Evolutionary conservation across 2,797 vertebrate genomes (phyloP).

Genomic region (Echiichthys vipera): DNA sequence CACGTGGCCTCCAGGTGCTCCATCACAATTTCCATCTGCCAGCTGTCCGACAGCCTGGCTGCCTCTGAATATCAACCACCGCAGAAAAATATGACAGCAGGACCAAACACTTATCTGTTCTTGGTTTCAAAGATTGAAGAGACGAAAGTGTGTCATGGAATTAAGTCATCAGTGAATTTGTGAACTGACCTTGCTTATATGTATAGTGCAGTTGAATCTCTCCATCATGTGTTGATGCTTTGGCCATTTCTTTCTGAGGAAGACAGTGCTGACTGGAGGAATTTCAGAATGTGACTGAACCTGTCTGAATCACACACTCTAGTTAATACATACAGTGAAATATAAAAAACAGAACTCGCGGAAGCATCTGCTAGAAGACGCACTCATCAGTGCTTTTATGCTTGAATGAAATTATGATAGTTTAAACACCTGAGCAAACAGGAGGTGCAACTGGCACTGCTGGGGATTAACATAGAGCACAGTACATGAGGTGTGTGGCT

Average conservation of each 20-base stretch:
- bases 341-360: neutral
- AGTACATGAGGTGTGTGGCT: neutral
- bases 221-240: constrained; percentile 30
- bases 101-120: constrained; percentile 26
- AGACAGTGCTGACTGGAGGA: constrained; percentile 12
- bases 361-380: neutral
- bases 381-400: neutral
- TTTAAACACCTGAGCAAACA: constrained; percentile 11
- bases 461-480: neutral
- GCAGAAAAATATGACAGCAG: constrained; percentile 13
- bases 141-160: neutral
- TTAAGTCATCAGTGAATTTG: constrained; percentile 6
- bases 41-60: constrained; percentile 32
- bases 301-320: constrained; percentile 14
- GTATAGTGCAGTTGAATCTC: neutral
- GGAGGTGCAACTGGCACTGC: neutral
- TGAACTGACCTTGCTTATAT: neutral
- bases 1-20: constrained; percentile 38
- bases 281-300: constrained; percentile 14
- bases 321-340: constrained; percentile 7
- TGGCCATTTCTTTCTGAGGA: constrained; percentile 27
- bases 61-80: constrained; percentile 20
- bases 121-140: neutral
- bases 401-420: neutral
- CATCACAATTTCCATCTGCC: constrained; percentile 50